Evolutionary conservation across 2,797 vertebrate genomes (phyloP).

Genomic region (Myotis vivesi): DNA sequence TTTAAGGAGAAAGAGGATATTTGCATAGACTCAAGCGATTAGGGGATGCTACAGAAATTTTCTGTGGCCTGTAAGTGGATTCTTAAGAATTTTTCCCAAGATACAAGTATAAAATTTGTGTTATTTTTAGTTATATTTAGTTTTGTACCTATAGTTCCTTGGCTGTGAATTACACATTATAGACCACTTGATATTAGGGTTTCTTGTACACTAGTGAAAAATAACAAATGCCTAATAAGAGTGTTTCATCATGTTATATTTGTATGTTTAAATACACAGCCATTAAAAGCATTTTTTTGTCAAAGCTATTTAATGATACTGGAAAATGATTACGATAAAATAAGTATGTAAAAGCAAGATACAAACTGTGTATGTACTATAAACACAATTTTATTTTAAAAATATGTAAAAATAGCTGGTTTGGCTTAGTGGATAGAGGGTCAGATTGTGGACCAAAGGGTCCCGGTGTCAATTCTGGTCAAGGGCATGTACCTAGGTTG

Average conservation of each 20-base stretch:
- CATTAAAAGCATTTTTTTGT: background rate
- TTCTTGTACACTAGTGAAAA: background rate
- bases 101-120: background rate
- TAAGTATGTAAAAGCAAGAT: background rate
- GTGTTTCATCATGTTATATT: background rate
- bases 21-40: background rate
- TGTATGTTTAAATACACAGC: background rate
- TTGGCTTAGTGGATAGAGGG: no score
- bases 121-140: background rate
- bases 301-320: background rate
- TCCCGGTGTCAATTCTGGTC: no score
- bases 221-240: background rate
- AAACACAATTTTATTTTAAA: background rate
- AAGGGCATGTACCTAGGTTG: no score
- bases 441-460: no score
- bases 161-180: background rate
- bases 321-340: background rate
- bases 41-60: background rate
- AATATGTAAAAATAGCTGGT: background rate
- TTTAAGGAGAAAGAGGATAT: background rate
- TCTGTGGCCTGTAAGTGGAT: background rate
- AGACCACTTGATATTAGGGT: background rate
- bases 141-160: slow-evolving; percentile 4
- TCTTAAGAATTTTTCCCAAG: background rate
- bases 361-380: background rate